Conservation (phyloP, 2,797 vertebrate genomes). For the Choloepus didactylus region DNA sequence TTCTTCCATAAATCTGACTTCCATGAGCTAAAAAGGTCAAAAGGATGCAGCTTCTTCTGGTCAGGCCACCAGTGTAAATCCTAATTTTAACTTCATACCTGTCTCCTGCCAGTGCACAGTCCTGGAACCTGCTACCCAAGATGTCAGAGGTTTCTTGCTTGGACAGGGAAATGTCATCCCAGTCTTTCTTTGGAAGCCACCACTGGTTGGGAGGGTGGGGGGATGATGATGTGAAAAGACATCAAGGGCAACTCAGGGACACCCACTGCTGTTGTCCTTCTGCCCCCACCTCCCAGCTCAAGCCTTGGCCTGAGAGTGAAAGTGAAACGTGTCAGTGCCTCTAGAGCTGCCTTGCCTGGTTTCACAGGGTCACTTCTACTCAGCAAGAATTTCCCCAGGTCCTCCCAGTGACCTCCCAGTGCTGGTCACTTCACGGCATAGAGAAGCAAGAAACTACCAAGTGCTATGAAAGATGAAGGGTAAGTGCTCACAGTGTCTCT, state of each 20-base stretch:
- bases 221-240: not conserved
- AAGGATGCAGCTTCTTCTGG: not conserved
- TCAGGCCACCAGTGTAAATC: not conserved
- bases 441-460: not conserved
- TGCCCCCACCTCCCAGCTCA: no score
- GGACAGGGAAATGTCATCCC: not conserved
- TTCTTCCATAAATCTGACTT: not conserved
- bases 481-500: not conserved
- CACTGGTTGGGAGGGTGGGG: not conserved
- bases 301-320: not conserved
- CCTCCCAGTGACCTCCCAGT: not conserved
- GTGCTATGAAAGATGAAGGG: not conserved
- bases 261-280: not conserved
- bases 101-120: not conserved
- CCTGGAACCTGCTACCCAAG: not conserved
- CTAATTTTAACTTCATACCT: not conserved
- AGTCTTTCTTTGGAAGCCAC: not conserved
- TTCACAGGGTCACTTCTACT: not conserved
- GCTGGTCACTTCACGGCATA: not conserved
- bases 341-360: not conserved
- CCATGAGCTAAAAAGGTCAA: not conserved
- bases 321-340: not conserved
- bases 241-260: not conserved
- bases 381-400: not conserved
- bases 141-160: not conserved